Evolutionary conservation across 1,140 invertebrate genomes (phyloP), one percentile per base, ranked within the genome.

Genomic region (Drosophila oshimai): DNA sequence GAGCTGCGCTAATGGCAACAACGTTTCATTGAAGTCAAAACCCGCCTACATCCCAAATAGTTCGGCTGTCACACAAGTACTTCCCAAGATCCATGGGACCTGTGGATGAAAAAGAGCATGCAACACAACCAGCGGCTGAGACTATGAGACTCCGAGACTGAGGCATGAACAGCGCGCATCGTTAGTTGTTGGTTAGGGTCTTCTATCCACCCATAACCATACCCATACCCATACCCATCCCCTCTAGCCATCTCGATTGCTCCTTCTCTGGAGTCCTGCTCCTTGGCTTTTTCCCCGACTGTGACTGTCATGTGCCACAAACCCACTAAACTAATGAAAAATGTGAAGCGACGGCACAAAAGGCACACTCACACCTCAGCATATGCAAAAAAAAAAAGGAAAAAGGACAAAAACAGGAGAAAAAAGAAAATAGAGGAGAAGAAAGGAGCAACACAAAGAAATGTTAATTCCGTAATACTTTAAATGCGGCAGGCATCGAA

Each of bases 381-480:
- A 57, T n/a, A 58, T 45, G 36, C 49, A 29, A 24, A 34, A 18
- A 34, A 12, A 33, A 6, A 2, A 3, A n/a, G 28, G 12, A 10
- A 13, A 24, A 10, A 1, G 28, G 4, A 7, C n/a, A 31, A 3
- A 24, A 13, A 6, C 7, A 26, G n/a, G n/a, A 15, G 3, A 46
- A 47, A 39, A 68, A 45, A 31, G 26, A 22, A 17, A 41, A 24
- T n/a, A 64, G 26, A 36, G 24, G n/a, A 13, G 22, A 33, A 37
- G 22, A 46, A 24, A 49, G 34, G 36, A 60, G 68, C 80, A 70
- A 70, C 80, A 84, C 80, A 86, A 80, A 86, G 81, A 86, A 86
- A 86, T 87, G 80, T 86, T 86, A 86, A 86, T 86, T 86, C 81
- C 81, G 81, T 87, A 86, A 86, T 87, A 86, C 80, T 86, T 86